Conservation (phyloP, 1,140 invertebrate species). For the Zaprionus nigranus region DNA sequence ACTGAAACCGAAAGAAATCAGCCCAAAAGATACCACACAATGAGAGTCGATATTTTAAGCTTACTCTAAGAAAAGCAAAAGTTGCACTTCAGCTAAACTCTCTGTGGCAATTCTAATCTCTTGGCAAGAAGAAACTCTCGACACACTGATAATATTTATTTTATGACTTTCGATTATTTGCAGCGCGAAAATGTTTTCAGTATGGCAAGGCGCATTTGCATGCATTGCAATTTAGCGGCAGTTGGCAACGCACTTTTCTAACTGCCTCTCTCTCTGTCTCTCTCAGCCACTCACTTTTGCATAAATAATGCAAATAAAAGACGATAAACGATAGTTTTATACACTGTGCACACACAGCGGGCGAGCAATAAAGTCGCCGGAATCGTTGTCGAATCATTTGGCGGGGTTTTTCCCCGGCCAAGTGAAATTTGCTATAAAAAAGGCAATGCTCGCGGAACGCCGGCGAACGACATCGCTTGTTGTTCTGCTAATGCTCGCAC, state of each 20-base stretch:
- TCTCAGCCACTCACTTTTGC: slow-evolving; percentile 46
- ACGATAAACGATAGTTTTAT: slow-evolving; percentile 71
- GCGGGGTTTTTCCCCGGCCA: slow-evolving; percentile 38
- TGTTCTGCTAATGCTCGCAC: slow-evolving; percentile 78
- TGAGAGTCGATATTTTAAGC: too few relatives aligned
- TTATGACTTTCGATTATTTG: slow-evolving; percentile 1
- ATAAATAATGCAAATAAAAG: slow-evolving; percentile 79
- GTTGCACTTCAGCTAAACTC: neutral
- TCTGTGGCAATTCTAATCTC: neutral
- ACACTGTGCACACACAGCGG: slow-evolving; percentile 75
- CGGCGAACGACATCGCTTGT: slow-evolving; percentile 50
- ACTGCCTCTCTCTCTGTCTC: neutral
- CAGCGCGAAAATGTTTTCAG: neutral
- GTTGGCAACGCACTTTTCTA: slow-evolving; percentile 48
- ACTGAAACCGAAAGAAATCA: too few relatives aligned
- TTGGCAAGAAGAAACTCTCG: neutral
- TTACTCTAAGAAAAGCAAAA: neutral
- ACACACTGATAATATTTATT: slow-evolving; percentile 2
- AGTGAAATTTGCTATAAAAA: slow-evolving; percentile 80
- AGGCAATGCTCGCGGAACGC: slow-evolving; percentile 59
- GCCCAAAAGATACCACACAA: neutral
- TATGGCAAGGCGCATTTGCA: slow-evolving; percentile 7
- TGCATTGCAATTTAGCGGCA: neutral
- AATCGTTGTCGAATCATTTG: slow-evolving; percentile 38
- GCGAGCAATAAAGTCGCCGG: slow-evolving; percentile 74